These are phyloP conservation scores for Galbula dea DNA, from an alignment of 2,113 vertebrate genomes.

Conservation along the genomic window DNA sequence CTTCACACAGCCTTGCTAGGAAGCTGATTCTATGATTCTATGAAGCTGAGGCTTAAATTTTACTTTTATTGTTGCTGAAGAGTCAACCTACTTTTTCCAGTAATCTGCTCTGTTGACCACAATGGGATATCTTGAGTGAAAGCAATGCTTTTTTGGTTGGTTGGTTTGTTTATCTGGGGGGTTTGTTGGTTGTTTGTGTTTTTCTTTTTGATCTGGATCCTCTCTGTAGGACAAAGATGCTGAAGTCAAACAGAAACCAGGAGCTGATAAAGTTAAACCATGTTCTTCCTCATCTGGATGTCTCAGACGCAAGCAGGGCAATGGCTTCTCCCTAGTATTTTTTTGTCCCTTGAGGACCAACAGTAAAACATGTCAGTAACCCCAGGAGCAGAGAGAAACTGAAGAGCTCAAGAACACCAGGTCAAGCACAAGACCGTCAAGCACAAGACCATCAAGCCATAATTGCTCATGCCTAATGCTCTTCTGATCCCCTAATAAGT, in stretches of 20 bases:
- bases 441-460: not conserved
- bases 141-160: not conserved
- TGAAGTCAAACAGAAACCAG: not conserved
- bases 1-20: not conserved
- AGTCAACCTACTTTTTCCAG: not conserved
- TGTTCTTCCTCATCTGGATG: not conserved
- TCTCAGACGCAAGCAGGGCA: not conserved
- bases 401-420: not conserved
- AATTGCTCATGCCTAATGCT: not conserved
- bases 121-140: not conserved
- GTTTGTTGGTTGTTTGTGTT: not conserved
- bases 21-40: not conserved
- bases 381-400: not conserved
- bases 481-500: not conserved
- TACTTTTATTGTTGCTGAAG: not conserved
- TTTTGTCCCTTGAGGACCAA: not conserved
- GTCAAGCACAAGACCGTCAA: not conserved
- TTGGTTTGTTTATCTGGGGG: too few relatives aligned
- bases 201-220: not conserved
- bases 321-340: not conserved
- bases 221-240: not conserved
- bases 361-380: not conserved
- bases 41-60: not conserved
- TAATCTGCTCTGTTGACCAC: not conserved
- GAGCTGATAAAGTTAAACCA: not conserved